Conservation (phyloP, 2,113 vertebrate species). For the Marmota monax region DNA sequence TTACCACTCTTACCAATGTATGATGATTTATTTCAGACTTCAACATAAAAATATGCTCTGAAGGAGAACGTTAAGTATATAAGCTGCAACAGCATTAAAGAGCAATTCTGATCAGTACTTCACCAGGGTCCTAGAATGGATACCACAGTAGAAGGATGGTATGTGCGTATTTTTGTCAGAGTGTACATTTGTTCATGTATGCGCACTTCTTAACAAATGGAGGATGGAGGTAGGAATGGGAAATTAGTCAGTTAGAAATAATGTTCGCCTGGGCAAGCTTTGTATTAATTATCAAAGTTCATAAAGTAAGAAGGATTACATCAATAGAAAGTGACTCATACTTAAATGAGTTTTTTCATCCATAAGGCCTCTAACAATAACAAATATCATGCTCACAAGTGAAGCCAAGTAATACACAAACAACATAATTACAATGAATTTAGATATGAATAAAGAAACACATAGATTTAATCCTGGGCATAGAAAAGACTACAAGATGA, state of each 20-base stretch:
- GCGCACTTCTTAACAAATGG: neutral
- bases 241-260: neutral
- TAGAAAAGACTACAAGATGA: slow-evolving; percentile 59
- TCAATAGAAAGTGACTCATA: slow-evolving; percentile 84
- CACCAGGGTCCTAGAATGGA: neutral
- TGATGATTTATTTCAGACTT: neutral
- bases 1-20: neutral
- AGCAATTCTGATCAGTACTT: neutral
- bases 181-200: neutral
- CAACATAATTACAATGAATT: slow-evolving; percentile 79
- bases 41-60: neutral
- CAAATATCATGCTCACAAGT: slow-evolving; percentile 76
- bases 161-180: neutral
- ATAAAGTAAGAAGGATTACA: slow-evolving; percentile 82
- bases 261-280: slow-evolving; percentile 67
- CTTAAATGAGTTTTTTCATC: slow-evolving; percentile 82
- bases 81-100: neutral
- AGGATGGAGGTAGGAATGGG: neutral
- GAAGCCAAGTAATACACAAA: slow-evolving; percentile 80
- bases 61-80: neutral
- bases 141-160: neutral
- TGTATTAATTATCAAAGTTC: slow-evolving; percentile 83
- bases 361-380: slow-evolving; percentile 73
- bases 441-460: slow-evolving; percentile 69
- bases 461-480: slow-evolving; percentile 62